These are phyloP conservation scores for Cremastinae sp. DNA, from an alignment of 2,888 invertebrate genomes.

Conservation along the genomic window DNA sequence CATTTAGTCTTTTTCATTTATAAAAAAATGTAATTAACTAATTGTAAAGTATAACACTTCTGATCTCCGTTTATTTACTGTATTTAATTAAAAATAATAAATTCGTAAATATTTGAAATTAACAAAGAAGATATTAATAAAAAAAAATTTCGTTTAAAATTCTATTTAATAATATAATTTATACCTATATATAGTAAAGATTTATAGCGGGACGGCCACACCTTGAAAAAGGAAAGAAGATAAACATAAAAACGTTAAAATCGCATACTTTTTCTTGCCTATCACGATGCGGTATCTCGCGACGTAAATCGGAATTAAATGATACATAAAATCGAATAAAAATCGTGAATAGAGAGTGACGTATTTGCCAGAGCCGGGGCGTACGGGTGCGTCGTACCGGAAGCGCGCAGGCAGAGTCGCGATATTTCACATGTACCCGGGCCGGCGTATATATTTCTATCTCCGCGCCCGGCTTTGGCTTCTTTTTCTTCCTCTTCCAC, in stretches of 20 bases:
- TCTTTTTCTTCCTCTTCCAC: constrained; percentile 25
- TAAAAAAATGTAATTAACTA: too few species aligned
- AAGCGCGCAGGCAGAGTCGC: constrained; percentile 23
- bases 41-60: too few species aligned
- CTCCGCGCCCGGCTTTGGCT: background rate
- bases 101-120: too few species aligned
- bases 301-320: constrained; percentile 16
- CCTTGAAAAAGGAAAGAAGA: too few species aligned
- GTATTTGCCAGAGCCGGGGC: background rate
- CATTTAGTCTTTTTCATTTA: too few species aligned
- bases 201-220: too few species aligned
- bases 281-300: background rate
- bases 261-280: background rate
- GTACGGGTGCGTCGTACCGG: constrained; percentile 30
- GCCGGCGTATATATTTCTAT: background rate
- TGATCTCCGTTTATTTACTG: too few species aligned
- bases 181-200: too few species aligned
- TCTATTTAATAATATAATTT: too few species aligned
- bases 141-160: too few species aligned
- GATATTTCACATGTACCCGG: constrained; percentile 23
- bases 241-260: background rate
- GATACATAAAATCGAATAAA: constrained; percentile 29
- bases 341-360: constrained; percentile 21
- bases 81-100: too few species aligned
- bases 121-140: too few species aligned